Evolutionary conservation across 2,888 invertebrate genomes (phyloP), one percentile per base, ranked within the genome.

Genomic region (Notocelia uddmanniana): DNA sequence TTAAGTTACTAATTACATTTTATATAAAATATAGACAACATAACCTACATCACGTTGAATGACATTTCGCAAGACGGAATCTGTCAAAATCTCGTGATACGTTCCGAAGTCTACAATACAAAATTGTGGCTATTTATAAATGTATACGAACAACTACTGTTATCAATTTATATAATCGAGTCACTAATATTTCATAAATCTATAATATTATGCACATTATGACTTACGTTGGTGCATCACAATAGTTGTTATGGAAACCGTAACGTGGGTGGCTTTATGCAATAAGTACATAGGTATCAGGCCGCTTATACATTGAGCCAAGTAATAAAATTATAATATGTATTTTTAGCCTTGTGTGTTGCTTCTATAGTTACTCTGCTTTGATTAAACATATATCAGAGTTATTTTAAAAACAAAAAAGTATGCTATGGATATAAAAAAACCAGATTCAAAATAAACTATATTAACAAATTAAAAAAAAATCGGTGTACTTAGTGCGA

Each of bases 1-100:
- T 92, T 92, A 88, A 78, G 88, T 93, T 91, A 92, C 80, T 87
- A 88, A 93, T 92, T 89, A 90, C 92, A 93, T 92, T 92, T 81
- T 92, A 91, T 86, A 89, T 82, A 87, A 89, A 89, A 86, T 87
- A 86, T 81, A 86, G 83, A 82, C 84, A 90, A 87, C 88, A 85
- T 93, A 93, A 93, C 92, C 93, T 91, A 87, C 68, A 79, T 83
- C 79, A 82, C 78, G 76, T 74, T 76, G 76, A 80, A 74, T 89
- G 89, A 86, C 90, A 89, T 88, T 83, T 82, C 81, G 80, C 78
- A 77, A 75, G 77, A 68, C 50, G 75, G 74, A 78, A 81, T 78
- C 80, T 84, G 85, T 79, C 81, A 81, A 77, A 74, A 73, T 71
- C 74, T 59, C 70, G 50, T 73, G 76, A 73, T 60, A 75, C 71